Evolutionary conservation across 2,888 invertebrate species (phyloP).

Genomic region (Acleris laterana): DNA sequence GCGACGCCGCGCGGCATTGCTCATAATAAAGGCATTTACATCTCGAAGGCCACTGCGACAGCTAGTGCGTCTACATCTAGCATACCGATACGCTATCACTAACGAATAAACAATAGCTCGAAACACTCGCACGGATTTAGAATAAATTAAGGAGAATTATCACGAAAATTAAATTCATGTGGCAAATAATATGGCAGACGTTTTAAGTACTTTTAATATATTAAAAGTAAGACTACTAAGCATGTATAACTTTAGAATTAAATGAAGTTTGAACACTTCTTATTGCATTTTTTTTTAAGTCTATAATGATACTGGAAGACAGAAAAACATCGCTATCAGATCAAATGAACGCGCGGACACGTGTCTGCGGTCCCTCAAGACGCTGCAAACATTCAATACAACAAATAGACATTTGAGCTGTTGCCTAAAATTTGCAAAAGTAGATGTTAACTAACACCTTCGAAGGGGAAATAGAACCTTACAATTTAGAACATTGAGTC

Average conservation of each 20-base stretch:
- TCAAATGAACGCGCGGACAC: conserved; percentile 51
- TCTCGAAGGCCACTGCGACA: conserved; percentile 72
- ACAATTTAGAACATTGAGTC: conserved; percentile 34
- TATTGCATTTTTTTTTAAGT: conserved; percentile 55
- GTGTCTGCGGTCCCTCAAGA: conserved; percentile 7
- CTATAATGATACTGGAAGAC: conserved; percentile 77
- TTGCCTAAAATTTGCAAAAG: conserved; percentile 12
- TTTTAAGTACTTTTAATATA: conserved; percentile 76
- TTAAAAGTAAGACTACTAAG: conserved; percentile 53
- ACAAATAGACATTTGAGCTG: conserved; percentile 31
- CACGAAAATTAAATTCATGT: conserved; percentile 79
- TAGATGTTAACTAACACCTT: conserved; percentile 22
- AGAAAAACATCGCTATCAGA: conserved; percentile 81
- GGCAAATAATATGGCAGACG: conserved; percentile 82
- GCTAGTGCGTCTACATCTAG: conserved; percentile 68
- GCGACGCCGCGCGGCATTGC: conserved; percentile 21
- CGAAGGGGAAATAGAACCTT: conserved; percentile 31
- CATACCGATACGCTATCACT: conserved; percentile 63
- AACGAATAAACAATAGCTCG: conserved; percentile 53
- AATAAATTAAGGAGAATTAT: conserved; percentile 77
- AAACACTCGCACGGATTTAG: conserved; percentile 55
- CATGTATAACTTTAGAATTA: conserved; percentile 45
- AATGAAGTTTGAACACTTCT: conserved; percentile 48
- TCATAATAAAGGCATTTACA: conserved; percentile 70
- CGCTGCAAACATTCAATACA: conserved; percentile 9